These are phyloP conservation scores for Ceyx margarethae DNA, from an alignment of 2,113 vertebrate species.

Conservation along the genomic window DNA sequence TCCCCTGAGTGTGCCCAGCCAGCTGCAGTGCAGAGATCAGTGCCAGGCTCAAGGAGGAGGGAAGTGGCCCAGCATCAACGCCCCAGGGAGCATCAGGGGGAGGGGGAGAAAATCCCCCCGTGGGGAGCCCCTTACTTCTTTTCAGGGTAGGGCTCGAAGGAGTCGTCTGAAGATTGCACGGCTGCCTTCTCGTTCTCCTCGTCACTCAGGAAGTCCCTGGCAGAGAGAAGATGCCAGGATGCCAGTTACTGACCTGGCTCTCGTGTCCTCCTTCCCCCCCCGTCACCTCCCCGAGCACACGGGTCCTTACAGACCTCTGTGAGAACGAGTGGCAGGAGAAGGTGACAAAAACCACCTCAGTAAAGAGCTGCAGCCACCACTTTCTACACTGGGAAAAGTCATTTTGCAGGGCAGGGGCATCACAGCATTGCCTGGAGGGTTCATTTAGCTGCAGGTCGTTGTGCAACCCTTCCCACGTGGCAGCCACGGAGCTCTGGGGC, in stretches of 20 bases:
- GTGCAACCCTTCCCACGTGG: background rate
- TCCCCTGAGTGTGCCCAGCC: too few relatives aligned
- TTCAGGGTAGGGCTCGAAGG: conserved; percentile 80
- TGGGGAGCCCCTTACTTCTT: conserved; percentile 76
- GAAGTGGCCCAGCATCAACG: background rate
- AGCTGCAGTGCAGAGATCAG: background rate
- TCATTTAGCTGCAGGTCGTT: background rate
- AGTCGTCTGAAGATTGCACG: conserved; percentile 79
- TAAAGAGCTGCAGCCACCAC: background rate
- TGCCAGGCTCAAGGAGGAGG: background rate
- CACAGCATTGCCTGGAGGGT: background rate
- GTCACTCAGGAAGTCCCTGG: conserved; percentile 80
- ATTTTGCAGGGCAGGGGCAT: background rate
- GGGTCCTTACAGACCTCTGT: background rate
- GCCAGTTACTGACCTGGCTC: background rate
- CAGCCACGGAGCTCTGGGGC: background rate
- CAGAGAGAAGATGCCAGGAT: background rate
- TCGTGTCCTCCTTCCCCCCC: background rate
- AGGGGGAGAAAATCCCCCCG: background rate
- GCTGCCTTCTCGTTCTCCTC: conserved; percentile 80
- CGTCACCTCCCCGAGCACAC: background rate
- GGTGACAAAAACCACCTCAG: background rate
- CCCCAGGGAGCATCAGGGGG: background rate
- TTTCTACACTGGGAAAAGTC: background rate
- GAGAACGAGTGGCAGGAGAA: background rate